Conservation (phyloP, 2,888 invertebrate genomes). For the Crossocerus cetratus region DNA sequence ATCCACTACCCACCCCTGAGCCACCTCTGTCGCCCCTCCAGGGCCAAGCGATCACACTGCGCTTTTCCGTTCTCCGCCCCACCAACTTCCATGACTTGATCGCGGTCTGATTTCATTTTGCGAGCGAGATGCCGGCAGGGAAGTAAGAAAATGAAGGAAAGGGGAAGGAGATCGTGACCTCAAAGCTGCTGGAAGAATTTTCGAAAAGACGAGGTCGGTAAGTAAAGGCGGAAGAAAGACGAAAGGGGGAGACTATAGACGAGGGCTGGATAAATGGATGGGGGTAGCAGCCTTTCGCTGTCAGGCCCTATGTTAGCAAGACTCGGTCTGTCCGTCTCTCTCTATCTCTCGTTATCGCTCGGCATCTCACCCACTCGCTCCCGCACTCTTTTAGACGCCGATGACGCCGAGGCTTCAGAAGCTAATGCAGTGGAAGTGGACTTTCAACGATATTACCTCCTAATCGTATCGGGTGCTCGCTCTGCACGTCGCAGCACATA, state of each 20-base stretch:
- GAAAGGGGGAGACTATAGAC: background rate
- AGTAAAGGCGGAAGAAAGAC: background rate
- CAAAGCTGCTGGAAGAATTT: background rate
- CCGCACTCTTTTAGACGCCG: background rate
- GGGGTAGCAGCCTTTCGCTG: conserved; percentile 3
- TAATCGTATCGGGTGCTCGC: conserved; percentile 61
- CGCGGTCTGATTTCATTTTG: conserved; percentile 26
- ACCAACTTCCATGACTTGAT: background rate
- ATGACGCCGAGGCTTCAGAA: conserved; percentile 26
- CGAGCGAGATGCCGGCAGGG: background rate
- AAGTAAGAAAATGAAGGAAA: background rate
- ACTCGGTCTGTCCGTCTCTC: conserved; percentile 4
- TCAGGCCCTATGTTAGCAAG: conserved; percentile 14
- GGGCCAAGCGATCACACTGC: background rate
- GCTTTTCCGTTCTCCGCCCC: too few relatives aligned
- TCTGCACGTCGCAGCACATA: conserved; percentile 46
- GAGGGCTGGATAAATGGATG: background rate
- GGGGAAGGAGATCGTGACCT: background rate
- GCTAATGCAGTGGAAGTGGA: conserved; percentile 68
- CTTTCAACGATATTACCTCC: conserved; percentile 66
- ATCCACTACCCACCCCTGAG: background rate
- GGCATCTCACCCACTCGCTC: background rate
- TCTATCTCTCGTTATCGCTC: conserved; percentile 22
- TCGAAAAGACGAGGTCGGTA: background rate
- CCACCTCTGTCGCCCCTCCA: background rate